phyloP scores from a whole-genome alignment of 2,797 vertebrate genomes.

The Lepus oiostolus region DNA sequence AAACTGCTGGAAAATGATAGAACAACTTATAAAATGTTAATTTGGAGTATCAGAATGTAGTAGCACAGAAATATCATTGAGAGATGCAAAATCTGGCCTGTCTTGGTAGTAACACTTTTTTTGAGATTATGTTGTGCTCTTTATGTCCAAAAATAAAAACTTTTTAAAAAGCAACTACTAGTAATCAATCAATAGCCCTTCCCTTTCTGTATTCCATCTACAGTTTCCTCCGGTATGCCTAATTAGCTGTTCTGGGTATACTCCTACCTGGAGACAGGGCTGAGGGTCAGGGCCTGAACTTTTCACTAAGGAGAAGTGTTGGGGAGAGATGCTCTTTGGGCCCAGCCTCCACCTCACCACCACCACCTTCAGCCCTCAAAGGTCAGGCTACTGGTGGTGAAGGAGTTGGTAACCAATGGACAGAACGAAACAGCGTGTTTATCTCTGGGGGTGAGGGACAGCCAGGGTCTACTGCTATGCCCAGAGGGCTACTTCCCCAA shows the following conservation, averaged over 20 bases:
- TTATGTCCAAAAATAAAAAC: slow-evolving; percentile 88
- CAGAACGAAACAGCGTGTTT: neutral
- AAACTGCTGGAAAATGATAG: neutral
- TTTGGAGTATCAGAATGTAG: fast-evolving
- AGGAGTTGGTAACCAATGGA: neutral
- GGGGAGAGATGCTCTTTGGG: neutral
- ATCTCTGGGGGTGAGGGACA: neutral
- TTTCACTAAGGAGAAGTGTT: neutral
- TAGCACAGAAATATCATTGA: neutral
- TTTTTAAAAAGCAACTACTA: slow-evolving; percentile 79
- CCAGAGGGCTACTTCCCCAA: neutral
- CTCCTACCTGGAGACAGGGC: neutral
- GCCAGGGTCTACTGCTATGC: neutral
- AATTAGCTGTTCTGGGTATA: neutral
- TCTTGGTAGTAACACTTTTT: neutral
- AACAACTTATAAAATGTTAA: neutral
- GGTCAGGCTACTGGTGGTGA: neutral
- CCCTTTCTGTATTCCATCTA: slow-evolving; percentile 73
- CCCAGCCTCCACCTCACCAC: too few relatives aligned
- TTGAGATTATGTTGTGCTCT: slow-evolving; percentile 84
- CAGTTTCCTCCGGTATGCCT: slow-evolving; percentile 31
- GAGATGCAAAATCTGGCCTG: neutral
- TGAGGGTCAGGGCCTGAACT: neutral
- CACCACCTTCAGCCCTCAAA: neutral
- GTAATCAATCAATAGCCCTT: slow-evolving; percentile 86